These are phyloP conservation scores for Perizoma affinitatum DNA, from an alignment of 2,888 invertebrate species.

Conservation along the genomic window DNA sequence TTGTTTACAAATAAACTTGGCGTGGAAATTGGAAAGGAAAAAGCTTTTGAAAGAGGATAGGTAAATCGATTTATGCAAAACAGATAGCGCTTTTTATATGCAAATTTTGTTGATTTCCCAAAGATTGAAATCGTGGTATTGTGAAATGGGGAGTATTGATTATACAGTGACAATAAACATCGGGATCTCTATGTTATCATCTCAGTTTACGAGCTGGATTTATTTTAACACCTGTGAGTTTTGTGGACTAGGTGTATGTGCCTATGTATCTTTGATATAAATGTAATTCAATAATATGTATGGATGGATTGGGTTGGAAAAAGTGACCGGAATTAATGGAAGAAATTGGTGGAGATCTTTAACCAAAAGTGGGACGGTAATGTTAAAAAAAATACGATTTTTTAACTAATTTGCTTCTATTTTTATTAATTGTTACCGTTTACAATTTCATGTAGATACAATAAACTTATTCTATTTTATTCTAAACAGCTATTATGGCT, in stretches of 20 bases:
- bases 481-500: too few species aligned
- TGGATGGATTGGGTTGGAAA: too few species aligned
- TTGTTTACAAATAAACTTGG: slow-evolving; percentile 82
- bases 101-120: slow-evolving; percentile 81
- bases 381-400: too few species aligned
- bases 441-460: too few species aligned
- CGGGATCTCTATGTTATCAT: slow-evolving; percentile 46
- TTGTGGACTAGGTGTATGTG: slow-evolving; percentile 10
- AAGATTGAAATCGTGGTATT: slow-evolving; percentile 79
- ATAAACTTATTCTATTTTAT: too few species aligned
- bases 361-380: too few species aligned
- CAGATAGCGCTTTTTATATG: slow-evolving; percentile 82
- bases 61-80: slow-evolving; percentile 83
- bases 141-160: slow-evolving; percentile 74
- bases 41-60: slow-evolving; percentile 80
- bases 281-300: too few species aligned
- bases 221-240: slow-evolving; percentile 35
- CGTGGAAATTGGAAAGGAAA: slow-evolving; percentile 79
- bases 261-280: slow-evolving; percentile 1
- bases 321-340: too few species aligned
- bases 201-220: slow-evolving; percentile 46
- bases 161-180: slow-evolving; percentile 60
- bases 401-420: too few species aligned
- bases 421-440: too few species aligned
- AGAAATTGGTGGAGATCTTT: too few species aligned